Base-by-base conservation (phyloP, 2,113 vertebrate genomes). In the Athene cunicularia region DNA sequence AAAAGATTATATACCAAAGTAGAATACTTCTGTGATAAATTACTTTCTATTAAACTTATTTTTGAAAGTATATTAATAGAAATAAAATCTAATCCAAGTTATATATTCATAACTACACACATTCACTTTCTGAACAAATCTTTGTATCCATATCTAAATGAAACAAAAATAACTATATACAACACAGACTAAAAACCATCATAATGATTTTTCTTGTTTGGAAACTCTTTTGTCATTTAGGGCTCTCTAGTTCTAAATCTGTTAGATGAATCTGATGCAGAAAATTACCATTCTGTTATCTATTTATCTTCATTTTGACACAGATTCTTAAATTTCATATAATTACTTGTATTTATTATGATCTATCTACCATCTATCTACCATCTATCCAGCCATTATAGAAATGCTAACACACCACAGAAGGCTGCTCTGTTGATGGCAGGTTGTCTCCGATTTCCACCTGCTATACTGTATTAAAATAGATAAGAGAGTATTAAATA, bases 401-500 rank as follows among this genome's bases (percentile, higher is more conserved):
- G 64, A 86, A 95, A 66, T 28, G 22, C 13, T 80, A 39, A 47
- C 45, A 32, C 15, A 20, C 5, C 58, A n/a, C 41, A 63, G 45
- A 71, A 32, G 56, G 37, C 41, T 81, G 20, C 45, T 53, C 47
- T 52, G 50, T 6, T 70, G 76, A 63, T 0, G 0, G 45, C 60
- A 70, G 59, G 56, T 77, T 84, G 52, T 58, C 71, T 92, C 27
- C 1, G 3, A n/a, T 71, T 93, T 93, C 68, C 59, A 91, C 75
- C 35, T 94, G 76, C 41, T 94, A 30, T 11, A 66, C 9, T 53
- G 17, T 71, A 81, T 92, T 73, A 80, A 90, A 90, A 84, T 41
- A 91, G 67, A 76, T 66, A 88, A 80, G 35, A 71, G 53, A 80
- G 28, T 67, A 91, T 84, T 86, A 91, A 97, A 81, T 63, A 79